These are phyloP conservation scores for Perognathus longimembris DNA, from an alignment of 2,113 vertebrate species.

Conservation along the genomic window DNA sequence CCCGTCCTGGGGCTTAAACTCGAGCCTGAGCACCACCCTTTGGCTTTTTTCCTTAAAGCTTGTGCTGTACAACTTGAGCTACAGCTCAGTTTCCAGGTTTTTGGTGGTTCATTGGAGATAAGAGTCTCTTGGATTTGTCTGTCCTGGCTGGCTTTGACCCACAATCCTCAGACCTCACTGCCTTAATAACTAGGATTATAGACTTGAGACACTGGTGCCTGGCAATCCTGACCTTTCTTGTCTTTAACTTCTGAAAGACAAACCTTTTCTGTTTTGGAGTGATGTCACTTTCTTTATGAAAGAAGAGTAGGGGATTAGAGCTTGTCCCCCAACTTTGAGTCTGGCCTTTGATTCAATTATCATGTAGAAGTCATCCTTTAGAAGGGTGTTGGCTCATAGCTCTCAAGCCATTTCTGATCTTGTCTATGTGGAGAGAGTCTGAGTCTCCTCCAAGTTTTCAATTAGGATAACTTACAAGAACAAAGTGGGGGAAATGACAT, in stretches of 20 bases:
- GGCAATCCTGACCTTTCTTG: background rate
- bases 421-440: slow-evolving; percentile 39
- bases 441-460: slow-evolving; percentile 71
- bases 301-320: slow-evolving; percentile 65
- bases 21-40: too few relatives aligned
- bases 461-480: slow-evolving; percentile 75
- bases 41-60: too few relatives aligned
- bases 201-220: too few relatives aligned
- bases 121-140: too few relatives aligned
- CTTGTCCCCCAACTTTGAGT: slow-evolving; percentile 45
- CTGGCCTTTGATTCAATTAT: slow-evolving; percentile 75
- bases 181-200: too few relatives aligned
- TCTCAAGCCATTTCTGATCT: slow-evolving; percentile 69
- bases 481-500: slow-evolving; percentile 70
- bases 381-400: slow-evolving; percentile 51
- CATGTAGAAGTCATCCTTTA: slow-evolving; percentile 59
- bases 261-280: slow-evolving; percentile 41
- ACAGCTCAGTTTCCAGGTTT: too few relatives aligned
- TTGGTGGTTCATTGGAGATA: too few relatives aligned
- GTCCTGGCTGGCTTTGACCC: too few relatives aligned
- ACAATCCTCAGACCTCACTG: too few relatives aligned
- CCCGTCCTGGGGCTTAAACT: too few relatives aligned
- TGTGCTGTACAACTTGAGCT: too few relatives aligned
- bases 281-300: slow-evolving; percentile 69
- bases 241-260: slow-evolving; percentile 49